Evolutionary conservation across 2,113 vertebrate genomes (phyloP).

Genomic region (Pyrgilauda ruficollis): DNA sequence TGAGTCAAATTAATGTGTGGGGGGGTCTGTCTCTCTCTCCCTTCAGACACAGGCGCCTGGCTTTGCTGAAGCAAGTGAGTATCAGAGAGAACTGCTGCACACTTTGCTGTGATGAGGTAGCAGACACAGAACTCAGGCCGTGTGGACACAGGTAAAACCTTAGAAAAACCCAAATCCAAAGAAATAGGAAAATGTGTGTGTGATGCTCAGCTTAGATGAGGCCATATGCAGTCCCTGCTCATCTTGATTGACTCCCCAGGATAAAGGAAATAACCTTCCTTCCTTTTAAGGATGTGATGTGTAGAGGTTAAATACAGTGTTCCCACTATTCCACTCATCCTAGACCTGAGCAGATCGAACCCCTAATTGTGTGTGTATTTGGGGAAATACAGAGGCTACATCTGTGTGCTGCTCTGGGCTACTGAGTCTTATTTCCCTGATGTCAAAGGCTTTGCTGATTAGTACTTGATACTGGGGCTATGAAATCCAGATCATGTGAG

Average conservation of each 20-base stretch:
- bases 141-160: slow-evolving; percentile 90
- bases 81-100: slow-evolving; percentile 98
- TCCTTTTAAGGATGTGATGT: neutral
- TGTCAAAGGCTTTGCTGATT: neutral
- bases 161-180: neutral
- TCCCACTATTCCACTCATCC: neutral
- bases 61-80: slow-evolving; percentile 96
- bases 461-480: neutral
- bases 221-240: neutral
- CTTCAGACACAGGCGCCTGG: slow-evolving; percentile 90
- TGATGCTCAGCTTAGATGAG: neutral
- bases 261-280: neutral
- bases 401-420: neutral
- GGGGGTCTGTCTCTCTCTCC: neutral
- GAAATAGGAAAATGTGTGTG: neutral
- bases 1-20: neutral
- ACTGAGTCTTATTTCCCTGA: neutral
- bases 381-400: neutral
- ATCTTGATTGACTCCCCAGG: neutral
- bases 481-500: neutral
- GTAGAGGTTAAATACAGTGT: neutral
- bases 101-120: slow-evolving; percentile 94
- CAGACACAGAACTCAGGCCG: slow-evolving; percentile 94
- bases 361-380: neutral
- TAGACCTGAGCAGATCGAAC: neutral